A percentile compares a stretch with the other conserved stretches of the same genome.
phyloP scores from a whole-genome alignment of 2,888 invertebrate species.

The Heliothis peltigera region DNA sequence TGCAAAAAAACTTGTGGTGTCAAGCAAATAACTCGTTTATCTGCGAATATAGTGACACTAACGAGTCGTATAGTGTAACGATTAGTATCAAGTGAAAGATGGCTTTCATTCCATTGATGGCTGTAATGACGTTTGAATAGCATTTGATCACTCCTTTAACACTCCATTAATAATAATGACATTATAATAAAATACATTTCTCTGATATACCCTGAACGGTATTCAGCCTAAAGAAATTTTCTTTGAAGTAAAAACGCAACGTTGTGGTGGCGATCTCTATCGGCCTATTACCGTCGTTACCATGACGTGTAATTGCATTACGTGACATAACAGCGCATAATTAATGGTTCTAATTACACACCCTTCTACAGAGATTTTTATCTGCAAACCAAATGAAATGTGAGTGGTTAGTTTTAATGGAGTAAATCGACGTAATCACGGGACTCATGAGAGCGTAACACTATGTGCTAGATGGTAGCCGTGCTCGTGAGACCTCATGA shows the following conservation, averaged over 20 bases:
- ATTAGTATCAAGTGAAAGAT: conserved; percentile 68
- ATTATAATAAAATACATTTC: conserved; percentile 53
- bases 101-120: conserved; percentile 69
- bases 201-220: conserved; percentile 28
- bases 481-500: conserved; percentile 21
- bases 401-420: conserved; percentile 73
- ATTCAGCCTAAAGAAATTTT: conserved; percentile 47
- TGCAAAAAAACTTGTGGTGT: conserved; percentile 52
- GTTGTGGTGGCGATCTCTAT: conserved; percentile 49
- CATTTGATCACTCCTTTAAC: conserved; percentile 62
- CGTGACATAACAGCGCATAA: conserved; percentile 76
- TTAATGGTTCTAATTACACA: conserved; percentile 75
- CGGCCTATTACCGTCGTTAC: conserved; percentile 63
- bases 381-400: conserved; percentile 78
- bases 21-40: conserved; percentile 58
- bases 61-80: conserved; percentile 59
- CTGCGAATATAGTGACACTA: conserved; percentile 50
- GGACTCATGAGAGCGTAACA: conserved; percentile 59
- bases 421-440: conserved; percentile 71
- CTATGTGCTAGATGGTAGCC: conserved; percentile 35
- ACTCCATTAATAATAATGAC: conserved; percentile 57
- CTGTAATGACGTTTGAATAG: conserved; percentile 63
- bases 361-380: conserved; percentile 69
- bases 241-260: conserved; percentile 55
- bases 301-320: conserved; percentile 72